A percentile compares a stretch with the other conserved stretches of the same genome.
Evolutionary conservation across 1,140 invertebrate genomes (phyloP).

Genomic region (Drosophila parabipectinata): DNA sequence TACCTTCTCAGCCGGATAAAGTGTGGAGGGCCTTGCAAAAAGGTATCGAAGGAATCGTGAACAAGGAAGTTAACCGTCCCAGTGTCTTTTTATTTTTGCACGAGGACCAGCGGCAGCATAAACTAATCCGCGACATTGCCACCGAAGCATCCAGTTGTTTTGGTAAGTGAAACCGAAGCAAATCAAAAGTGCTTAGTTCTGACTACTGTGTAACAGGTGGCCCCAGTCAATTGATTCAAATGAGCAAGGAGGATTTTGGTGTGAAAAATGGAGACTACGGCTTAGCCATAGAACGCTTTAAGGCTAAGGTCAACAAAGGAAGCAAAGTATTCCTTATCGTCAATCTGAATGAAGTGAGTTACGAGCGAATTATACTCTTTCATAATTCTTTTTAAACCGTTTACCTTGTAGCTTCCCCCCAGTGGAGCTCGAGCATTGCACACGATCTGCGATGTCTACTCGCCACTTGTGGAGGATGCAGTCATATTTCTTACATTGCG

Average conservation of each 20-base stretch:
- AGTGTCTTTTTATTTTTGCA: constrained; percentile 67
- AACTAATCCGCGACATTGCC: constrained; percentile 57
- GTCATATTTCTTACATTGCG: constrained; percentile 73
- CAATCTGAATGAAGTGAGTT: constrained; percentile 69
- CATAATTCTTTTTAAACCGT: not conserved
- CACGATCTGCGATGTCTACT: constrained; percentile 70
- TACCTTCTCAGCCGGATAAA: constrained; percentile 31
- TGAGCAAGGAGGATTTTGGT: constrained; percentile 65
- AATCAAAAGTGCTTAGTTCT: not conserved
- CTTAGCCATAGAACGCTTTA: constrained; percentile 63
- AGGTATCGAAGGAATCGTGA: constrained; percentile 64
- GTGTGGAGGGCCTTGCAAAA: constrained; percentile 57
- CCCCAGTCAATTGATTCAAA: constrained; percentile 33
- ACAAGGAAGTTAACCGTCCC: constrained; percentile 43
- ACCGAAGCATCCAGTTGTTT: constrained; percentile 61
- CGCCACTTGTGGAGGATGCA: constrained; percentile 59
- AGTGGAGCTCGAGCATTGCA: constrained; percentile 68
- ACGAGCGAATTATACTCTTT: not conserved
- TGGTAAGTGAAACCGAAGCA: constrained; percentile 33
- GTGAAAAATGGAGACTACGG: constrained; percentile 58
- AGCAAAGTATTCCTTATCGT: constrained; percentile 68
- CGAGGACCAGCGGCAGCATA: constrained; percentile 27
- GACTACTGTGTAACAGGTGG: constrained; percentile 26
- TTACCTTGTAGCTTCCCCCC: constrained; percentile 53
- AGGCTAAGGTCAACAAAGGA: constrained; percentile 61